Evolutionary conservation across 2,888 invertebrate species (phyloP), one percentile per base, ranked within the genome.

Genomic region (Pristionchus japonicus): DNA sequence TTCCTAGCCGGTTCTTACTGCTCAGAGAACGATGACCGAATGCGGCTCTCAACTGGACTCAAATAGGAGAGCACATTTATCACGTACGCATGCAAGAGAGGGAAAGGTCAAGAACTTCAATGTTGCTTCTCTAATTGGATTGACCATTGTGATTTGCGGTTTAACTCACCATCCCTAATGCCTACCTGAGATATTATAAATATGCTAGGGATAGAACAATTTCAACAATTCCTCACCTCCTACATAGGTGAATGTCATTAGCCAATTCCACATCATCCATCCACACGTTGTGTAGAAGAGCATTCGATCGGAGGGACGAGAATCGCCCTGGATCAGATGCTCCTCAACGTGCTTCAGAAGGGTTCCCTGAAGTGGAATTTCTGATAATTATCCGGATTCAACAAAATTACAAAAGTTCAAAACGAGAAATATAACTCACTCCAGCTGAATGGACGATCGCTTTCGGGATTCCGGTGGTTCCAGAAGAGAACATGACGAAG

Each of bases 221-320:
- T 9, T 43, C 7, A 43, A 43, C 6, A 43, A 43, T 43, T 96
- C 93, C 86, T 87, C 80, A 52, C 91, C 91, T n/a, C 96, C 95
- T 1, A 95, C 93, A 61, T 95, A 95, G 88, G 96, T 93, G 9
- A 95, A 94, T 1, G 95, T 94, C 47, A 96, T 95, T 88, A 95
- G 92, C 96, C 96, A 96, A 92, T 96, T 96, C 95, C 96, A 96
- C 96, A 96, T 96, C 96, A 96, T 96, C 96, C 96, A 96, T 31
- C 96, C 96, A 49, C 95, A 95, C 9, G 96, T 96, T 27, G 96
- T 96, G 93, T 95, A 96, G 93, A 96, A 96, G 87, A 96, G 93
- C 91, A 96, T 95, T 40, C 95, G 94, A 93, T 96, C 96, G 57
- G 94, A 93, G 57, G 94, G 90, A 13, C 92, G 93, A 91, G 96